These are phyloP conservation scores for Coptodon rendalli DNA, from an alignment of 2,113 vertebrate species.

Conservation along the genomic window DNA sequence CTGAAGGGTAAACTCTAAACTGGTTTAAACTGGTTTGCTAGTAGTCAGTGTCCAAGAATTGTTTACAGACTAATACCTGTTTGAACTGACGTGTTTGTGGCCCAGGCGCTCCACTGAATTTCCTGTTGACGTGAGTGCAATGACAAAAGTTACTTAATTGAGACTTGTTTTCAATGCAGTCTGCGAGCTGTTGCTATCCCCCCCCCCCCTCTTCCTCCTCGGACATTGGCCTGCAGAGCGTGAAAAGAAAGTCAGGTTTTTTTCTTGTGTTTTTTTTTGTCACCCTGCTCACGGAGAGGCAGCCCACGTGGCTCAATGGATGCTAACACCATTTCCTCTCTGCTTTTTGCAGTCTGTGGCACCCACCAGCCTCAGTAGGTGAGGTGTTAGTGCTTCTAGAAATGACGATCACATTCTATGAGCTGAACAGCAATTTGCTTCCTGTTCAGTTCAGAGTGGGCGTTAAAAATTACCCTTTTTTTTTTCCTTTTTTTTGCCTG, in stretches of 20 bases:
- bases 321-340: conserved; percentile 58
- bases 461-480: neutral
- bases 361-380: conserved; percentile 57
- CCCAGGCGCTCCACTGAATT: neutral
- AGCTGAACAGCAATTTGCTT: conserved; percentile 30
- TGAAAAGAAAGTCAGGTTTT: conserved; percentile 13
- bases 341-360: conserved; percentile 55
- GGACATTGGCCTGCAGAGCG: neutral
- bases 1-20: neutral
- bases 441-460: conserved; percentile 34
- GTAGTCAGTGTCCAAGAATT: neutral
- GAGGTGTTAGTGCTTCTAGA: conserved; percentile 36
- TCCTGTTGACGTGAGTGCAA: conserved; percentile 57
- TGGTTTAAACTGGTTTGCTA: neutral
- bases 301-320: neutral
- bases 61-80: neutral
- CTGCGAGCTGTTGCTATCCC: neutral
- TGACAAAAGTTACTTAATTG: conserved; percentile 7
- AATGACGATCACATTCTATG: neutral
- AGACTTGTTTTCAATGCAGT: conserved; percentile 6
- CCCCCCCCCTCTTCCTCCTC: neutral
- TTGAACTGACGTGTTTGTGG: conserved; percentile 42
- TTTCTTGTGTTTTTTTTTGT: neutral
- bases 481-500: neutral
- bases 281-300: conserved; percentile 33